Evolutionary conservation across 2,797 vertebrate genomes (phyloP).

Genomic region (Gymnothorax reevesii): DNA sequence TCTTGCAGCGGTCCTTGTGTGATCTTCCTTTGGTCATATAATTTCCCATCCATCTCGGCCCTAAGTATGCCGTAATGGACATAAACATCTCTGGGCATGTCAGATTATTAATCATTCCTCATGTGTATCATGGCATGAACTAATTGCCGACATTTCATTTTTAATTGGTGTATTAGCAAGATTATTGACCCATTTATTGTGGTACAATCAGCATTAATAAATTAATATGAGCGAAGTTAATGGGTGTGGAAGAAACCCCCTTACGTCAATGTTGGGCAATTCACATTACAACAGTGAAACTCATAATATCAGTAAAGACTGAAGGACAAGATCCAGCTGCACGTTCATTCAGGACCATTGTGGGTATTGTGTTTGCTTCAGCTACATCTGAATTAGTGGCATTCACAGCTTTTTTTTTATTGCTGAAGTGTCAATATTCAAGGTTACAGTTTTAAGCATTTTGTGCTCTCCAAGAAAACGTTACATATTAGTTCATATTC

Average conservation of each 20-base stretch:
- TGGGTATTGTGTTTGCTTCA: conserved; percentile 4
- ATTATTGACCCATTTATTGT: conserved; percentile 29
- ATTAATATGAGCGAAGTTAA: conserved; percentile 34
- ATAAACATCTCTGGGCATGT: neutral
- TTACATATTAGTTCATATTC: neutral
- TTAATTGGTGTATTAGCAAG: conserved; percentile 29
- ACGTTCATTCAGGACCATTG: conserved; percentile 13
- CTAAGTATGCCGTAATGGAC: neutral
- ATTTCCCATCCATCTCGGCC: neutral
- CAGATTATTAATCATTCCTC: conserved; percentile 10
- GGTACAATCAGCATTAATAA: conserved; percentile 30
- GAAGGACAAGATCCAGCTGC: conserved; percentile 1
- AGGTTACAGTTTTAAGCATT: neutral
- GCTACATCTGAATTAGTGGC: conserved; percentile 5
- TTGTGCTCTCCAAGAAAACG: neutral
- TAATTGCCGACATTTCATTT: conserved; percentile 33
- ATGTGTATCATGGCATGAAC: neutral
- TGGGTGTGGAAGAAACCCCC: conserved; percentile 26
- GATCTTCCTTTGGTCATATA: neutral
- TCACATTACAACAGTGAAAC: conserved; percentile 37
- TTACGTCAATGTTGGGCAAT: conserved; percentile 29
- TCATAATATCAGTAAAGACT: conserved; percentile 11
- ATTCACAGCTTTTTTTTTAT: neutral
- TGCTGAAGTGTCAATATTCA: neutral
- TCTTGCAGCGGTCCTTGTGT: neutral